Evolutionary conservation across 2,888 invertebrate species (phyloP), one percentile per base, ranked within the genome.

Genomic region (Drosophila leonis): DNA sequence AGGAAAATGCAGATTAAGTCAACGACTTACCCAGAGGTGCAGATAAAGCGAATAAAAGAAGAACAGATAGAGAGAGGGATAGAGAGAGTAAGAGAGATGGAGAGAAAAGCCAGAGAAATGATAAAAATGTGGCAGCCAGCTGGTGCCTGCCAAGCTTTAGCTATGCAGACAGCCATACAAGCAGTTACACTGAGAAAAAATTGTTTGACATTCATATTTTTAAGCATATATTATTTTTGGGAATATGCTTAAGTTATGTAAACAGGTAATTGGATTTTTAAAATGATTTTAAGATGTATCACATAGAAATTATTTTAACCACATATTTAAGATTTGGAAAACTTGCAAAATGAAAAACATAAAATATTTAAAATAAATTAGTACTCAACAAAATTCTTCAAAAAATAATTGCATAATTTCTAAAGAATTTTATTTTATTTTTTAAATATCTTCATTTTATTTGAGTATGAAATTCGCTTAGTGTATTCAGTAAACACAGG

Each of bases 1-100:
- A 73, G 66, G 60, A 69, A 75, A 82, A 89, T 87, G 84, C 88
- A 88, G 85, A 85, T 85, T 90, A 90, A 88, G 78, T 78, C 90
- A 80, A 78, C 85, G 83, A 72, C 68, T 75, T 65, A 52, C 51
- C 72, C 57, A 52, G 42, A 67, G 66, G 65, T 27, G 41, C 41
- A 66, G 60, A 63, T 52, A 49, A n/a, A 55, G n/a, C 46, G 24
- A 55, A 13, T 44, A 9, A 46, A 20, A 20, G 20, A 37, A 27
- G 52, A 27, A 37, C 7, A 35, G 33, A n/a, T 37, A 59, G 29
- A 10, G 33, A 13, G 9, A 20, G 12, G 27, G 8, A 0, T 20
- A 64, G 15, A 31, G 52, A 35, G 18, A 5, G 44, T 52, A 8
- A 39, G 10, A 33, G 33, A 62, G 31, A 13, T 15, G 15, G 10